Conservation (phyloP, 2,797 vertebrate genomes). For the Botia almorhae region DNA sequence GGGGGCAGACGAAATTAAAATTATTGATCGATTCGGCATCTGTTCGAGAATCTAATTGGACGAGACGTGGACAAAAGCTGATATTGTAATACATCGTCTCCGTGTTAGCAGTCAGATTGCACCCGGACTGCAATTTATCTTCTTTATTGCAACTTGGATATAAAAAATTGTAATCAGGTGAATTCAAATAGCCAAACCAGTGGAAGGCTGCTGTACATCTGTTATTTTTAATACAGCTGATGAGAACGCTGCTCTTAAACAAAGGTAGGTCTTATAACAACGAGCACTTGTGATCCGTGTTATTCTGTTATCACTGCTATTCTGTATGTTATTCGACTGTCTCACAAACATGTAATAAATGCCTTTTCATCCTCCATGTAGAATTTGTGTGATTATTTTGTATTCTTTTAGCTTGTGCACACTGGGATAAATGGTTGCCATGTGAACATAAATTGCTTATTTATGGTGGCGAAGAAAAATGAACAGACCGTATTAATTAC, state of each 20-base stretch:
- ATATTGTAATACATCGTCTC: conserved; percentile 92
- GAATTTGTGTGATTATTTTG: conserved; percentile 45
- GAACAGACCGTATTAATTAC: conserved; percentile 34
- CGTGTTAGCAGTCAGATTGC: conserved; percentile 85
- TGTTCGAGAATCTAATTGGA: conserved; percentile 98
- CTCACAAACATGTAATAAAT: conserved; percentile 41
- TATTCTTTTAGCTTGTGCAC: conserved; percentile 15
- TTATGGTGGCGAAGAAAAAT: conserved; percentile 49
- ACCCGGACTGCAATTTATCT: conserved; percentile 90
- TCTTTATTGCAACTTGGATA: conserved; percentile 93
- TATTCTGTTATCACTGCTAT: conserved; percentile 64
- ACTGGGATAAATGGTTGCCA: conserved; percentile 54
- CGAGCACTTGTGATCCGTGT: conserved; percentile 73
- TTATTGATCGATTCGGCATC: conserved; percentile 95
- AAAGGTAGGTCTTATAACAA: conserved; percentile 70
- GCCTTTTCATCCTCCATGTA: conserved; percentile 27
- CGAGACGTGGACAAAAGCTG: conserved; percentile 89
- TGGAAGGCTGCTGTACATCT: conserved; percentile 71
- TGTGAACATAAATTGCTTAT: conserved; percentile 58
- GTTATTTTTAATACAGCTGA: conserved; percentile 72
- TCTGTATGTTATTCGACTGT: conserved; percentile 5
- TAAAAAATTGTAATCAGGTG: conserved; percentile 98
- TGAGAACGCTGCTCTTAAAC: conserved; percentile 77
- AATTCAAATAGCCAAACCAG: conserved; percentile 85
- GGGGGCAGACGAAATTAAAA: conserved; percentile 94